Evolutionary conservation across 2,888 invertebrate genomes (phyloP).

Genomic region (Ligdia adustata): DNA sequence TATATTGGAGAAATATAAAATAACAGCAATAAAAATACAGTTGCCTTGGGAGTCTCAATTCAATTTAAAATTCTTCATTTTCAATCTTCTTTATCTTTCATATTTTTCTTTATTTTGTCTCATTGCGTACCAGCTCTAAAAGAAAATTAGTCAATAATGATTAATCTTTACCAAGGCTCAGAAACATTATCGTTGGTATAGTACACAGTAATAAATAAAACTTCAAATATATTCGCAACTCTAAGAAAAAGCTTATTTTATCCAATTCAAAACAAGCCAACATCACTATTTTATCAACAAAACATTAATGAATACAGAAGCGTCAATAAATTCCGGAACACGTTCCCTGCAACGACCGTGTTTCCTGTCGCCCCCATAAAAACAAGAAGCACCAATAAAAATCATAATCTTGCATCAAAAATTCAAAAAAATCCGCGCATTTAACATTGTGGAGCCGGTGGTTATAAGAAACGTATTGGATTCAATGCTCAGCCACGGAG

Average conservation of each 20-base stretch:
- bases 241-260: no score
- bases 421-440: slow-evolving; percentile 30
- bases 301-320: not conserved
- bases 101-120: no score
- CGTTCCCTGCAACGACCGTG: slow-evolving; percentile 10
- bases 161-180: no score
- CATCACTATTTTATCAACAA: not conserved
- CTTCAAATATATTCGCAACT: not conserved
- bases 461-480: slow-evolving; percentile 27
- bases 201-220: no score
- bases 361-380: slow-evolving; percentile 21
- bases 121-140: no score
- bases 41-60: no score
- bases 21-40: no score
- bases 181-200: no score
- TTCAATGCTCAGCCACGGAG: slow-evolving; percentile 23
- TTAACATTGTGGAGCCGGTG: slow-evolving; percentile 30
- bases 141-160: no score
- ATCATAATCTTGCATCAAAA: slow-evolving; percentile 26
- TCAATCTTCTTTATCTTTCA: no score
- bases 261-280: not conserved
- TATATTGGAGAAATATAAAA: no score
- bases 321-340: slow-evolving; percentile 11
- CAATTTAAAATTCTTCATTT: no score
- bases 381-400: slow-evolving; percentile 23